These are phyloP conservation scores for Zapus hudsonius DNA, from an alignment of 2,113 vertebrate species.

Conservation along the genomic window DNA sequence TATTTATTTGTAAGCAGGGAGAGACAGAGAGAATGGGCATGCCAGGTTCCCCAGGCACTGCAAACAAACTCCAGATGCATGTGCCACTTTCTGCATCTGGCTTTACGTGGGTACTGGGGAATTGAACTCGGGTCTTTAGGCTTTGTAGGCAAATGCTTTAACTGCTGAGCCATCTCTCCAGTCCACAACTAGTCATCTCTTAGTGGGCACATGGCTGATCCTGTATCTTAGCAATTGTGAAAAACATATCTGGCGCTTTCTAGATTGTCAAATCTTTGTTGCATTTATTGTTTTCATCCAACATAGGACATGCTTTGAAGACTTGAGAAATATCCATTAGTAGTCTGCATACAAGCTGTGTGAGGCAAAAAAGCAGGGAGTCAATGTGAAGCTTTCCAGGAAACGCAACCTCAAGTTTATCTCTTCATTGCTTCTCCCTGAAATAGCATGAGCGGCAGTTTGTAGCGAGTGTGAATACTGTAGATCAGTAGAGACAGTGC, in stretches of 20 bases:
- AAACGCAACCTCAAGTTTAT: neutral
- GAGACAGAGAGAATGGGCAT: too few relatives aligned
- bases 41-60: too few relatives aligned
- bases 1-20: too few relatives aligned
- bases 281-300: neutral
- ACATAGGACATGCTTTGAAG: neutral
- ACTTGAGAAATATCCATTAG: neutral
- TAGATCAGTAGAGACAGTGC: neutral
- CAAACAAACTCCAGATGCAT: too few relatives aligned
- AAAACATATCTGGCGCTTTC: neutral
- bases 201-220: neutral
- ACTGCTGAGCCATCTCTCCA: too few relatives aligned
- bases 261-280: neutral
- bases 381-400: neutral
- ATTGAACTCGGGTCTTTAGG: too few relatives aligned
- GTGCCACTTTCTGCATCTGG: too few relatives aligned
- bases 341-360: neutral
- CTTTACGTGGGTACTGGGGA: too few relatives aligned
- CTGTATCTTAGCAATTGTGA: neutral
- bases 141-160: too few relatives aligned
- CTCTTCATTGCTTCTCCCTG: constrained; percentile 8
- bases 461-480: neutral
- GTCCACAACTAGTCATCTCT: too few relatives aligned
- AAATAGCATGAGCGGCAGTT: neutral
- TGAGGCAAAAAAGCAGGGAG: neutral